phyloP scores from a whole-genome alignment of 2,113 vertebrate genomes.

The Archocentrus centrarchus region DNA sequence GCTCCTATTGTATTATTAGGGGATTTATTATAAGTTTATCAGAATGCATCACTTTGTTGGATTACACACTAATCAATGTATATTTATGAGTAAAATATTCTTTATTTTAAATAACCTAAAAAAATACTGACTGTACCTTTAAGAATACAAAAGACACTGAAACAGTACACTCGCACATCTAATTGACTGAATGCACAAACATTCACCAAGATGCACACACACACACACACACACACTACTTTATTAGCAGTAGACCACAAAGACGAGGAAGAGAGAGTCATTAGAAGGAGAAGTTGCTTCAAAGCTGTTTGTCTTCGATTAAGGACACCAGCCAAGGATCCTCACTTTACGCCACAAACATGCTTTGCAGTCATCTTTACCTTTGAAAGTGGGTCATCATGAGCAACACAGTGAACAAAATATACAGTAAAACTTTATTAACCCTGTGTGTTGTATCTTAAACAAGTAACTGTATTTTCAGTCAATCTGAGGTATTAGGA shows the following conservation, averaged over 20 bases:
- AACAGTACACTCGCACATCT: slow-evolving; percentile 27
- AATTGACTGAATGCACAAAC: slow-evolving; percentile 8
- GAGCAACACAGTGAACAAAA: slow-evolving; percentile 12
- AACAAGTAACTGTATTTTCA: not conserved
- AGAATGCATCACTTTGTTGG: no score
- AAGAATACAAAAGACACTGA: slow-evolving; percentile 45
- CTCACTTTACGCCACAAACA: slow-evolving; percentile 38
- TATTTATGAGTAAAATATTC: no score
- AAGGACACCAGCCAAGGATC: slow-evolving; percentile 48
- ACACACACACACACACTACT: not conserved
- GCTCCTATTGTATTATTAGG: no score
- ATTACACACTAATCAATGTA: no score
- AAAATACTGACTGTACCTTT: no score
- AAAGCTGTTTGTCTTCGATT: slow-evolving; percentile 58
- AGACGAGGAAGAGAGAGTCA: slow-evolving; percentile 49
- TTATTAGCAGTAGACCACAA: slow-evolving; percentile 43
- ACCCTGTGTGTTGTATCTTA: not conserved
- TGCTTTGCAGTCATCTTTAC: slow-evolving; percentile 43
- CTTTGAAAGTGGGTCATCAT: slow-evolving; percentile 47
- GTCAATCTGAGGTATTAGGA: not conserved
- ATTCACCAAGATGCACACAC: not conserved
- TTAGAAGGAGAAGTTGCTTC: slow-evolving; percentile 58
- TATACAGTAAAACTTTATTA: slow-evolving; percentile 15
- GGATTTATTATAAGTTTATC: no score
- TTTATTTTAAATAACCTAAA: no score